A percentile compares a stretch with the other conserved stretches of the same genome.
Conservation (phyloP, 1,140 invertebrate species). For the Lethocerus indicus region DNA sequence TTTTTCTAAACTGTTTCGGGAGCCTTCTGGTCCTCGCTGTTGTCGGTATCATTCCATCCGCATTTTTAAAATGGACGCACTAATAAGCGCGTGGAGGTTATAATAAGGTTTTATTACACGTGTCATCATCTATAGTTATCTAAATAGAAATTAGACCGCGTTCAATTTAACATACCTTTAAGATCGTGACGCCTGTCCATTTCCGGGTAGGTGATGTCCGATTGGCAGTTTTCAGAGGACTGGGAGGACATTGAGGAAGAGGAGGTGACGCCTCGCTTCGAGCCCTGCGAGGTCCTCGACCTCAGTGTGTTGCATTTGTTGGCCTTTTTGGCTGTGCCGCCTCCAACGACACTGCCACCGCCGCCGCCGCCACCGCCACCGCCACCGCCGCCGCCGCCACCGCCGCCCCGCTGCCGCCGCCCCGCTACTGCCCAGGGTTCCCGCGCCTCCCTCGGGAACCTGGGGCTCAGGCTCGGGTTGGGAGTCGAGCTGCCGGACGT, state of each 20-base stretch:
- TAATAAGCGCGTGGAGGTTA: no score
- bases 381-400: background rate
- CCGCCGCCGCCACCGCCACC: background rate
- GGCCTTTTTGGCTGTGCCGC: no score
- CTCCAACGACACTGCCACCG: conserved; percentile 9
- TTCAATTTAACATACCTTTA: no score
- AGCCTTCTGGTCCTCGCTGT: no score
- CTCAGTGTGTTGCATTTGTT: conserved; percentile 11
- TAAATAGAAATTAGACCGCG: no score
- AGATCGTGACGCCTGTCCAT: no score
- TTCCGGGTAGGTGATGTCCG: conserved; percentile 4
- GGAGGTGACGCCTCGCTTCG: conserved; percentile 13
- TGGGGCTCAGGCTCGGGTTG: conserved; percentile 14
- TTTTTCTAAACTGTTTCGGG: no score
- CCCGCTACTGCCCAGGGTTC: background rate
- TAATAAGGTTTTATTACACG: no score
- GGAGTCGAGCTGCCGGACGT: conserved; percentile 14
- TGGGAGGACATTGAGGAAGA: conserved; percentile 14
- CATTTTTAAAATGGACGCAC: no score
- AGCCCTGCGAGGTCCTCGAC: conserved; percentile 9
- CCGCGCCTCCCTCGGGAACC: conserved; percentile 7
- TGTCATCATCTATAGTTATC: no score
- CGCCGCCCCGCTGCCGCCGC: background rate
- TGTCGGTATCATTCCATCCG: no score
- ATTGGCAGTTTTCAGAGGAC: conserved; percentile 14